A percentile compares a stretch with the other conserved stretches of the same genome.
Evolutionary conservation across 2,888 invertebrate genomes (phyloP).

Genomic region (Acronicta aceris): DNA sequence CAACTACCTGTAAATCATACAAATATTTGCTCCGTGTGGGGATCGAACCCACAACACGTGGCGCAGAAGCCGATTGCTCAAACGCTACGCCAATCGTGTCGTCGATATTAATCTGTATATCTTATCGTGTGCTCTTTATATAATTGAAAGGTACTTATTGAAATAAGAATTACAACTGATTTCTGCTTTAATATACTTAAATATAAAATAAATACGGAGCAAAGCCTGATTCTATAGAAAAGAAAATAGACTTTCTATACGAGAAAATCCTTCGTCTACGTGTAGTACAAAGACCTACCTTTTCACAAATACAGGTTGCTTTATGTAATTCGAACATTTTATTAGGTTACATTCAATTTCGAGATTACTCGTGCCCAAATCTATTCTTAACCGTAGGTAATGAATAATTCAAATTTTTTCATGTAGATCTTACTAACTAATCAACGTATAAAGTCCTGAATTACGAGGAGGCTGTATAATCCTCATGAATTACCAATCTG

Average conservation of each 20-base stretch:
- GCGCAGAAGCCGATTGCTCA: too few relatives aligned
- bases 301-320: slow-evolving; percentile 35
- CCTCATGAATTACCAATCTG: slow-evolving; percentile 68
- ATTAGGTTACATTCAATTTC: slow-evolving; percentile 53
- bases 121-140: too few relatives aligned
- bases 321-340: slow-evolving; percentile 40
- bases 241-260: slow-evolving; percentile 6
- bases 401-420: slow-evolving; percentile 60
- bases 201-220: neutral
- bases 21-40: too few relatives aligned
- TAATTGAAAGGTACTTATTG: too few relatives aligned
- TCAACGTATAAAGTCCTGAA: slow-evolving; percentile 61
- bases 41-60: too few relatives aligned
- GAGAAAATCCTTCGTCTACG: slow-evolving; percentile 6
- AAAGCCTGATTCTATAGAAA: slow-evolving; percentile 22
- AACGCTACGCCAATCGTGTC: too few relatives aligned
- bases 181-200: too few relatives aligned
- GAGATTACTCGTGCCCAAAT: slow-evolving; percentile 50
- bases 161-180: too few relatives aligned
- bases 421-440: slow-evolving; percentile 61
- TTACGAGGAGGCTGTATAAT: slow-evolving; percentile 61
- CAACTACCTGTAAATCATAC: too few relatives aligned
- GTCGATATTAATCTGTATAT: too few relatives aligned
- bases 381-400: slow-evolving; percentile 45
- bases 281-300: slow-evolving; percentile 31